Conservation (phyloP, 2,797 vertebrate genomes). For the Hippopotamyrus pictus region DNA sequence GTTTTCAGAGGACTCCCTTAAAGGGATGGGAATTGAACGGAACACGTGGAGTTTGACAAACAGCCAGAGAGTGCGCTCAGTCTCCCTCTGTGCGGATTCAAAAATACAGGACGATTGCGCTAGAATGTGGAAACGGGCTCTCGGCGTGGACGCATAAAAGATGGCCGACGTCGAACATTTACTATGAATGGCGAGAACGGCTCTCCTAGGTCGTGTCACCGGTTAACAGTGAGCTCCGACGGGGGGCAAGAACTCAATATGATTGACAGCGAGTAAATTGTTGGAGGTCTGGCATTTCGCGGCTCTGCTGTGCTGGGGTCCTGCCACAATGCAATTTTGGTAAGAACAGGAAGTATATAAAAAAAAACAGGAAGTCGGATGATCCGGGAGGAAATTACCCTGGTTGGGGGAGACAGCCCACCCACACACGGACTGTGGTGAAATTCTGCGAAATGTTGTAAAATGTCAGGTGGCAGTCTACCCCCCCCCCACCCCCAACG, state of each 20-base stretch:
- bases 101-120: constrained; percentile 71
- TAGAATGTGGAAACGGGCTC: constrained; percentile 58
- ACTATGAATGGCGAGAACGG: background rate
- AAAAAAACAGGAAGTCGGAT: background rate
- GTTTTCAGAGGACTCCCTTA: constrained; percentile 97
- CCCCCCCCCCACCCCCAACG: background rate
- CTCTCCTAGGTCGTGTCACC: background rate
- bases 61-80: constrained; percentile 71
- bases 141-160: constrained; percentile 37
- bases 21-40: constrained; percentile 81
- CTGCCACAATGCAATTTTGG: background rate
- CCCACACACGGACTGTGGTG: background rate
- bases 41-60: constrained; percentile 92
- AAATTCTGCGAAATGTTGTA: constrained; percentile 51
- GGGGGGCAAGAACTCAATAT: background rate
- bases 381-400: background rate
- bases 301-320: background rate
- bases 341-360: background rate
- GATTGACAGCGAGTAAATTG: constrained; percentile 4
- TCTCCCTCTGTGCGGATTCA: constrained; percentile 69
- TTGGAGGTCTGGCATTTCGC: background rate
- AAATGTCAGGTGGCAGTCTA: constrained; percentile 49
- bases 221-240: background rate
- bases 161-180: background rate
- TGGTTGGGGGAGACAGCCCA: background rate